These are phyloP conservation scores for Rhimphoctona megacephalus DNA, from an alignment of 2,888 invertebrate species.

Conservation along the genomic window DNA sequence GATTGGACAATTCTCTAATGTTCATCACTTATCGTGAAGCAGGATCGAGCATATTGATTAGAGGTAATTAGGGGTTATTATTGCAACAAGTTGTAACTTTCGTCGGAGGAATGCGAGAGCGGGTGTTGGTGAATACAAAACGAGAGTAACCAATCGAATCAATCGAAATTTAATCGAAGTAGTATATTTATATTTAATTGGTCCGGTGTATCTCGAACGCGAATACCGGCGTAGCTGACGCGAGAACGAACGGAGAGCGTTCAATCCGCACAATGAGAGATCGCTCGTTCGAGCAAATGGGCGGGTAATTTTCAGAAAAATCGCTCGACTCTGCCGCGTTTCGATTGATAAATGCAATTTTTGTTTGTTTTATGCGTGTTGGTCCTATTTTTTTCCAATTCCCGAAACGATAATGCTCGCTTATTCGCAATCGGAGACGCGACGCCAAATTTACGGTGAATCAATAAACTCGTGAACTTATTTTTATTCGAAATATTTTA, in stretches of 20 bases:
- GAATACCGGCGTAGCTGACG: neutral
- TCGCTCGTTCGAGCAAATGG: neutral
- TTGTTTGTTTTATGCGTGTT: neutral
- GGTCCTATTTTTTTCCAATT: neutral
- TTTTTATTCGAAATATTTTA: neutral
- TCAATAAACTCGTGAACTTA: neutral
- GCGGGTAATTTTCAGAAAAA: constrained; percentile 4
- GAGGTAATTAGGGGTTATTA: neutral
- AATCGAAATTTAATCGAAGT: neutral
- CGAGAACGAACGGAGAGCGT: neutral
- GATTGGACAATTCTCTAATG: neutral
- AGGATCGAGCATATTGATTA: neutral
- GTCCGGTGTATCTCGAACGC: neutral
- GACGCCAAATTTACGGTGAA: neutral
- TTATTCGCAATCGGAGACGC: neutral
- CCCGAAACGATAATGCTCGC: neutral
- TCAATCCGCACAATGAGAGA: neutral
- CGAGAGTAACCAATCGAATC: neutral
- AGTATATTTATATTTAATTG: constrained; percentile 6
- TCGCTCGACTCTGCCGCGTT: neutral
- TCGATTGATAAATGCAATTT: neutral
- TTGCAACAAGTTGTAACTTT: neutral
- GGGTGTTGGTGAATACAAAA: neutral
- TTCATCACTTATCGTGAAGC: neutral
- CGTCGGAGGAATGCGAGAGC: neutral